Base-by-base conservation (phyloP, 2,113 vertebrate genomes). In the Todiramphus chloris region DNA sequence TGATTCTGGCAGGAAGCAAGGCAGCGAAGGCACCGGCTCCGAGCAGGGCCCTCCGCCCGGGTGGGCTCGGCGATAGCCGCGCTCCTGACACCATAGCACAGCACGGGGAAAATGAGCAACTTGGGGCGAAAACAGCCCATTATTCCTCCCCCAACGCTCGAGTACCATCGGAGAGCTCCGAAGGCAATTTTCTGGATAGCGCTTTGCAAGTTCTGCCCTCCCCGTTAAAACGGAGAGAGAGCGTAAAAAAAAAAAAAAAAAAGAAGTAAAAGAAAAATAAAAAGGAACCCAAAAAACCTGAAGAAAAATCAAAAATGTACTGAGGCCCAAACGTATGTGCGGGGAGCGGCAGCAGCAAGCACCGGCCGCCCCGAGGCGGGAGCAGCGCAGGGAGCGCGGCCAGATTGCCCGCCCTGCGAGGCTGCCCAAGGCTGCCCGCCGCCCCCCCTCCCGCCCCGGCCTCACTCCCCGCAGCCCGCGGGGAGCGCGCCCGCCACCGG, bases 71-170 rank as follows among this genome's bases (percentile, higher is more conserved):
- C 31, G 39, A 4, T 23, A 10, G 35, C 13, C 20, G 7, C 28
- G 16, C 55, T n/a, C 43, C 3, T 0, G 31, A 20, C 35, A 6
- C 59, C 6, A 5, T 31, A 3, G 8, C 2, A 4, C 19, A 5
- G n/a, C 35, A 18, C 30, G 13, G 8, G 10, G 31, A 31, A 20
- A 62, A 35, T 2, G 6, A 27, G 31, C 62, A 20, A 10, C 63
- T 53, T 3, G 10, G 7, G 4, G 16, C n/a, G 3, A 5, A 12
- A n/a, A 9, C 0, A 8, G 16, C 1, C 16, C 10, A 19, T 7
- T 19, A 2, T 2, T 17, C 31, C 63, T 18, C 20, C 63, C 43
- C 55, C 2, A 37, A 2, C 3, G 14, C 21, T 9, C 24, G 20
- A 9, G 5, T 1, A 27, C 0, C 30, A 24, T 24, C 50, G 28